Evolutionary conservation across 2,797 vertebrate genomes (phyloP).

Genomic region (Eremophila alpestris): DNA sequence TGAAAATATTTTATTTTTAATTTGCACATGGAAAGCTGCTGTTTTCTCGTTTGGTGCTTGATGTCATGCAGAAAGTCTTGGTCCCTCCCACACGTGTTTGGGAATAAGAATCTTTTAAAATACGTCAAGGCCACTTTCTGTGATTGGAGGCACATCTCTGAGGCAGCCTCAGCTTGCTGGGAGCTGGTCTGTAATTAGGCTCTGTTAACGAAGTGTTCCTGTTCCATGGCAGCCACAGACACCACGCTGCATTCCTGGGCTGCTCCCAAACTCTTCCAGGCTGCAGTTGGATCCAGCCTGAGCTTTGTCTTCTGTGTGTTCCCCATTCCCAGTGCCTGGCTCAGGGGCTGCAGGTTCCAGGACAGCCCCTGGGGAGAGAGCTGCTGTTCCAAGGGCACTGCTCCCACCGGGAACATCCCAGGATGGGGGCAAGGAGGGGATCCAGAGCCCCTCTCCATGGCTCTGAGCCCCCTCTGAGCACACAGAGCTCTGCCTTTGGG

Average conservation of each 20-base stretch:
- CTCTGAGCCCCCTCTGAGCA: not conserved
- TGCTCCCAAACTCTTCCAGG: not conserved
- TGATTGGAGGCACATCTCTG: not conserved
- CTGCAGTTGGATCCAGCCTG: not conserved
- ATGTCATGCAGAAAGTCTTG: not conserved
- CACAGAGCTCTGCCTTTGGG: not conserved
- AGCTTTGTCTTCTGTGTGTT: not conserved
- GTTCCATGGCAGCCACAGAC: not conserved
- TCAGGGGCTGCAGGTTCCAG: not conserved
- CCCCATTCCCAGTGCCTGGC: not conserved
- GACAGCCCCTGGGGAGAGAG: not conserved
- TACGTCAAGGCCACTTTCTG: not conserved
- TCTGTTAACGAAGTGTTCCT: not conserved
- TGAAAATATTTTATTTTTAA: not conserved
- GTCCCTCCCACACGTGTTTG: not conserved
- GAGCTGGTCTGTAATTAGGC: not conserved
- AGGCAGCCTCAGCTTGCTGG: not conserved
- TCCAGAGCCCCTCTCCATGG: fast-evolving
- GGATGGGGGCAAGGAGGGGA: not conserved
- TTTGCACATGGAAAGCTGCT: not conserved
- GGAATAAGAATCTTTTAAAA: not conserved
- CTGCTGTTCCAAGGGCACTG: not conserved
- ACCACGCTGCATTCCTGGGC: fast-evolving
- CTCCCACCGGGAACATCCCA: fast-evolving
- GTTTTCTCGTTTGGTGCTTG: not conserved